Percentiles rank a stretch among this genome's conserved stretches.
These are phyloP conservation scores for Herpetotheres cachinnans DNA, from an alignment of 2,113 vertebrate species.

Conservation along the genomic window DNA sequence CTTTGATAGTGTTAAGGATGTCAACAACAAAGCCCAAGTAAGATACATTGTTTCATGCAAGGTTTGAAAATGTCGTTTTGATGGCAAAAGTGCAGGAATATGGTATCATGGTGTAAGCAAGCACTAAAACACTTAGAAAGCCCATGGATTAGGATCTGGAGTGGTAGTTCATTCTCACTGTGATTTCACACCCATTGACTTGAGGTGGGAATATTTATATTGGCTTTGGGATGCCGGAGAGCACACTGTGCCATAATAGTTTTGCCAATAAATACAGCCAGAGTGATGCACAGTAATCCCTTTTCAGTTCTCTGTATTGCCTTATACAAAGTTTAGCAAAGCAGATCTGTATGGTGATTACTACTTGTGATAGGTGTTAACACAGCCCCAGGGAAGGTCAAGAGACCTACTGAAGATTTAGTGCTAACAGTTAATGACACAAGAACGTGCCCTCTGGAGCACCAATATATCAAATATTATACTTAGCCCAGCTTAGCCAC, in stretches of 20 bases:
- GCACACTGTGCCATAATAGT: too few relatives aligned
- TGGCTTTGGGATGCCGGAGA: neutral
- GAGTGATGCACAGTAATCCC: neutral
- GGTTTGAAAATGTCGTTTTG: neutral
- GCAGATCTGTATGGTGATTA: neutral
- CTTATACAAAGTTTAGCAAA: neutral
- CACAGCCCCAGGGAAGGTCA: neutral
- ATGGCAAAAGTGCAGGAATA: neutral
- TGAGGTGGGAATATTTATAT: neutral
- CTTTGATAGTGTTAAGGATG: neutral
- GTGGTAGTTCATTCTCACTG: neutral
- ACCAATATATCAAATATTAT: neutral
- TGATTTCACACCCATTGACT: neutral
- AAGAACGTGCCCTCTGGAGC: neutral
- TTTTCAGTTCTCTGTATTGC: neutral
- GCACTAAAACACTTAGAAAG: neutral
- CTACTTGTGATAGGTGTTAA: neutral
- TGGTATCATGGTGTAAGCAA: neutral
- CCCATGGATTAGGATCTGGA: neutral
- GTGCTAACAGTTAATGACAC: neutral
- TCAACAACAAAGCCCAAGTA: neutral
- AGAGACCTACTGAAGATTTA: neutral
- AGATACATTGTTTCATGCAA: neutral
- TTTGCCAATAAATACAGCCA: neutral
- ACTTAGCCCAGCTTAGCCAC: fast-evolving